phyloP scores from a whole-genome alignment of 2,797 vertebrate genomes.

The Myoxocephalus aenaeus region DNA sequence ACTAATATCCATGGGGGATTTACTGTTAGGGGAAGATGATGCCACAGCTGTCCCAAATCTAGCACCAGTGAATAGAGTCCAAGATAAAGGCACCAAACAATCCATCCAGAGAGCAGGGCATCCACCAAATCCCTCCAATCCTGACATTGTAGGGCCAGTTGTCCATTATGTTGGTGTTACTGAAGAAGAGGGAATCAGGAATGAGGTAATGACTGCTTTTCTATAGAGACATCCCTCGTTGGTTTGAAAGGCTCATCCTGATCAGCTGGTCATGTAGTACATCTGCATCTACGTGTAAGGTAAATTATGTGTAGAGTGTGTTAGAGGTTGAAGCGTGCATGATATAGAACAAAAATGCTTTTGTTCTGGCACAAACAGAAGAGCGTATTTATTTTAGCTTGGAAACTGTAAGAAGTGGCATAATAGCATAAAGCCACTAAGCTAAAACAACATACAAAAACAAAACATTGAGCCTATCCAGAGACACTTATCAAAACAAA shows the following conservation, averaged over 20 bases:
- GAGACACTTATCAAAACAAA: conserved; percentile 46
- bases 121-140: conserved; percentile 31
- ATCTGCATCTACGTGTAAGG: neutral
- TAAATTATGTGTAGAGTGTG: neutral
- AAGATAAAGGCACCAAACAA: conserved; percentile 43
- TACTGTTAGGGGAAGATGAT: conserved; percentile 31
- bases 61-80: conserved; percentile 31
- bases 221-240: neutral
- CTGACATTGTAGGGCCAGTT: conserved; percentile 38
- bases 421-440: conserved; percentile 49
- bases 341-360: conserved; percentile 11
- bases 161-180: conserved; percentile 23
- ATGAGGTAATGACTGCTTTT: conserved; percentile 30
- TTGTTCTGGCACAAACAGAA: conserved; percentile 15
- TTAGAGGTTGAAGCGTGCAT: conserved; percentile 1
- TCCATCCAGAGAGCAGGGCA: conserved; percentile 32
- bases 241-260: conserved; percentile 25
- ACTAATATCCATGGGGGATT: conserved; percentile 14
- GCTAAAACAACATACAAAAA: conserved; percentile 28
- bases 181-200: conserved; percentile 25
- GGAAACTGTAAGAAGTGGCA: conserved; percentile 23
- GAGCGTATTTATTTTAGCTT: conserved; percentile 25
- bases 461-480: conserved; percentile 34
- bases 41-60: conserved; percentile 41
- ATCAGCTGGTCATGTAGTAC: conserved; percentile 19